Percentiles rank a stretch among this genome's conserved stretches.
These are phyloP conservation scores for Illadopsis cleaveri DNA, from an alignment of 2,113 vertebrate species.

Conservation along the genomic window DNA sequence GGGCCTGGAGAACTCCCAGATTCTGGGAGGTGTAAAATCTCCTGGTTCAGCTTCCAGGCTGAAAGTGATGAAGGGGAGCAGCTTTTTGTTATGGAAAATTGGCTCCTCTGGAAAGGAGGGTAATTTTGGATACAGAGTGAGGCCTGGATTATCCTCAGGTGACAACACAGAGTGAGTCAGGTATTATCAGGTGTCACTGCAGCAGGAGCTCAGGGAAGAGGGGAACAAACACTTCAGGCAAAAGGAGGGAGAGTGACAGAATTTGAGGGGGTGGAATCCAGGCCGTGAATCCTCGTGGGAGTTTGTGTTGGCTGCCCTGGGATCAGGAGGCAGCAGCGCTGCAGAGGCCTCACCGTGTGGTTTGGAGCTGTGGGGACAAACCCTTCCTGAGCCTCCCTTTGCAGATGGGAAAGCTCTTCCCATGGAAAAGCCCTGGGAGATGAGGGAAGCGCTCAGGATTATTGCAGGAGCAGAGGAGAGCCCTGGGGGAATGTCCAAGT, in stretches of 20 bases:
- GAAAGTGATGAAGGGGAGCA: not conserved
- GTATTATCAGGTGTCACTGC: not conserved
- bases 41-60: not conserved
- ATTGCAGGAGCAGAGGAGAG: not conserved
- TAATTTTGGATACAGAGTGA: not conserved
- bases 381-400: not conserved
- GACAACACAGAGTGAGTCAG: not conserved
- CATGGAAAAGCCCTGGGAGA: not conserved
- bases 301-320: not conserved
- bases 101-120: not conserved
- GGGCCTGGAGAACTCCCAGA: not conserved
- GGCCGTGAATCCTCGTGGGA: not conserved
- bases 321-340: not conserved
- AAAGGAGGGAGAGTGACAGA: not conserved
- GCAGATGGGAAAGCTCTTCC: not conserved
- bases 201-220: not conserved
- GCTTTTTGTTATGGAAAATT: not conserved
- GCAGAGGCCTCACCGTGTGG: rapidly evolving
- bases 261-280: not conserved
- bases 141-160: not conserved
- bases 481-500: not conserved
- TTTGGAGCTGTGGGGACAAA: not conserved
- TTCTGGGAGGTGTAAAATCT: not conserved
- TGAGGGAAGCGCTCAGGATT: not conserved
- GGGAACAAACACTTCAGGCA: not conserved